A percentile compares a stretch with the other conserved stretches of the same genome.
Conservation (phyloP, 2,888 invertebrate genomes). For the Hypsopygia costalis region DNA sequence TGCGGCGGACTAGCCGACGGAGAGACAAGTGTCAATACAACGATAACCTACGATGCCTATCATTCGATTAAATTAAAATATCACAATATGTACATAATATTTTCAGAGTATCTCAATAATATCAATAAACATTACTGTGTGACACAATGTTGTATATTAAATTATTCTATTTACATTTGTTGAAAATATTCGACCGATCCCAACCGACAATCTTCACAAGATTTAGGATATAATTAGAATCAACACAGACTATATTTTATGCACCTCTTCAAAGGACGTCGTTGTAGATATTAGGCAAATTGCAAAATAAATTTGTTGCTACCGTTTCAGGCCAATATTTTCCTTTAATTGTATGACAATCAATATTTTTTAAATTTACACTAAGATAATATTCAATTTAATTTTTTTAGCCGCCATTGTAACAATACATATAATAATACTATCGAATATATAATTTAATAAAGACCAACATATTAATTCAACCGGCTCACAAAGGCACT, state of each 20-base stretch:
- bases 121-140: constrained; percentile 50
- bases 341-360: too few relatives aligned
- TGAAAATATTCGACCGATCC: constrained; percentile 38
- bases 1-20: not conserved
- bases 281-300: not conserved
- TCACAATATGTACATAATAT: constrained; percentile 78
- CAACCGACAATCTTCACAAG: constrained; percentile 14
- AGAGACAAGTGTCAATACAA: constrained; percentile 25
- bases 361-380: constrained; percentile 32
- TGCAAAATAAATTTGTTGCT: too few relatives aligned
- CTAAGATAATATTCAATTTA: constrained; percentile 36
- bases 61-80: constrained; percentile 76
- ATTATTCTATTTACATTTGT: constrained; percentile 28
- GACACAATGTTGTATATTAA: constrained; percentile 34
- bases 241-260: constrained; percentile 10
- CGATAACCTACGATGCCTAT: constrained; percentile 65
- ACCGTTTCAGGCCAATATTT: too few relatives aligned
- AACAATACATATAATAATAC: constrained; percentile 47
- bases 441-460: constrained; percentile 41
- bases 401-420: constrained; percentile 37
- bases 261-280: constrained; percentile 14
- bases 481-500: constrained; percentile 55
- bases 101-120: constrained; percentile 62
- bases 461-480: constrained; percentile 26
- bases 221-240: constrained; percentile 18